Percentiles rank a stretch among this genome's conserved stretches.
phyloP scores from a whole-genome alignment of 2,113 vertebrate genomes.

The Mionectes macconnelli region DNA sequence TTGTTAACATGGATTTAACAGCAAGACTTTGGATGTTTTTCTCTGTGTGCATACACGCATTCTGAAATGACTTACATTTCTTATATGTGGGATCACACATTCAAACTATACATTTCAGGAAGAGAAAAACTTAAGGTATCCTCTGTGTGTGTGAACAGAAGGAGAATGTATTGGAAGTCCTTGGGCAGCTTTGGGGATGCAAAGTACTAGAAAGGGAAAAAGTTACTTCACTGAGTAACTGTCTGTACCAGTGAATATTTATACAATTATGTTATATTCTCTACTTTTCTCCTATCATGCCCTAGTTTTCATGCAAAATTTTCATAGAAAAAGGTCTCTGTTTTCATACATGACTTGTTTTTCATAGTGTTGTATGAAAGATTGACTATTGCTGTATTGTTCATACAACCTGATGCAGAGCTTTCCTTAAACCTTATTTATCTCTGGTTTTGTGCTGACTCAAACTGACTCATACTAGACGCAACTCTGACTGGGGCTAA shows the following conservation, averaged over 20 bases:
- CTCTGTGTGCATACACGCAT: not conserved
- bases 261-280: not conserved
- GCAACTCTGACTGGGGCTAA: not conserved
- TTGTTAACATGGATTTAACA: not conserved
- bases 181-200: not conserved
- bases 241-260: not conserved
- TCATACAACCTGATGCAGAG: not conserved
- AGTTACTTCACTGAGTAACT: not conserved
- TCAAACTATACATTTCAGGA: not conserved
- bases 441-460: not conserved
- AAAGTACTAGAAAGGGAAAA: not conserved
- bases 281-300: not conserved
- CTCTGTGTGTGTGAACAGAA: not conserved
- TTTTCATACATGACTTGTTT: not conserved
- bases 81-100: not conserved
- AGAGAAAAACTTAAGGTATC: not conserved
- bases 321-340: not conserved
- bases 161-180: not conserved
- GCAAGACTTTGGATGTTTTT: not conserved
- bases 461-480: conserved; percentile 3
- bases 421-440: not conserved
- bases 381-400: not conserved
- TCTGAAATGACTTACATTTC: not conserved
- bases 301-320: not conserved
- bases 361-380: not conserved